Evolutionary conservation across 1,140 invertebrate species (phyloP).

Genomic region (Aphis craccivora): DNA sequence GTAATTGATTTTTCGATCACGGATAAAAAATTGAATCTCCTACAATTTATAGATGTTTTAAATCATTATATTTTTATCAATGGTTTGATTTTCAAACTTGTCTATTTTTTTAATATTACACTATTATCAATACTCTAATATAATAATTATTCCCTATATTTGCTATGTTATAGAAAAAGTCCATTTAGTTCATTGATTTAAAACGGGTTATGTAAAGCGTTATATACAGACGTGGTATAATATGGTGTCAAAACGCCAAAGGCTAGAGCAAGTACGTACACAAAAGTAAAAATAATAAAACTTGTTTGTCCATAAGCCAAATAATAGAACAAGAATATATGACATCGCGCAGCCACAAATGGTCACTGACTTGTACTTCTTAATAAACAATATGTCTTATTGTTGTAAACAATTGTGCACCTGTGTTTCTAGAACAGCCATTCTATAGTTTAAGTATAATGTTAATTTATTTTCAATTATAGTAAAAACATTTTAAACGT

Average conservation of each 20-base stretch:
- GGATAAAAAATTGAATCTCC: neutral
- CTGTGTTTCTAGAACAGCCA: neutral
- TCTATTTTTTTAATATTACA: neutral
- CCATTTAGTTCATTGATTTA: neutral
- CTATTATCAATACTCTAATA: neutral
- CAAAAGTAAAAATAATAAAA: neutral
- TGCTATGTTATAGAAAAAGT: neutral
- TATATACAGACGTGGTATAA: neutral
- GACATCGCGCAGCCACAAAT: neutral
- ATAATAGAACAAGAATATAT: neutral
- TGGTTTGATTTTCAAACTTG: neutral
- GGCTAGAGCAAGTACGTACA: neutral
- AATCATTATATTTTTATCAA: neutral
- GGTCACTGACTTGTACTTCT: neutral
- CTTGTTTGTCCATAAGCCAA: neutral
- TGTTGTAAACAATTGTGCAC: neutral
- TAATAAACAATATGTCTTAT: neutral
- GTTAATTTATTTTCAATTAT: neutral
- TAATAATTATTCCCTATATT: neutral
- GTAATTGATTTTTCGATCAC: neutral
- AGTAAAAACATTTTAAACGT: neutral
- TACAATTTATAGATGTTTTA: neutral
- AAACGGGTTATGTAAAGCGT: neutral
- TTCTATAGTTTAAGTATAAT: neutral
- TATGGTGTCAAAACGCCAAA: slow-evolving; percentile 8